Base-by-base conservation (phyloP, 2,888 invertebrate genomes). In the Eumerus sabulonum region DNA sequence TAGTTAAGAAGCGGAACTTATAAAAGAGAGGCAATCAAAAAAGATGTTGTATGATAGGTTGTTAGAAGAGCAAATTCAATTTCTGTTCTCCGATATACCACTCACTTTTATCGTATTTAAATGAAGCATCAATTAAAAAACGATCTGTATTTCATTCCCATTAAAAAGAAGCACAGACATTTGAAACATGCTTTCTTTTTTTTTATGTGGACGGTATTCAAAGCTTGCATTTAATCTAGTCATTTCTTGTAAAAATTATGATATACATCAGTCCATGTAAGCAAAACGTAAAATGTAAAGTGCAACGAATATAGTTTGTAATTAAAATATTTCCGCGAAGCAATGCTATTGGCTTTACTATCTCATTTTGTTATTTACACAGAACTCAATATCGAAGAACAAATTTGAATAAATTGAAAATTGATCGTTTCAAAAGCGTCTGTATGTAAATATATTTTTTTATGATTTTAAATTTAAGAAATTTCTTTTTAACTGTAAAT, bases 191-290 rank as follows among this genome's bases (percentile, higher is more conserved):
- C 59, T 38, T 53, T 44, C 62, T 51, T 51, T 44, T 53, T 64
- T 14, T 79, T 77, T 67, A 68, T 54, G 87, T 87, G 87, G 87
- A 87, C 87, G 87, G 87, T 86, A 84, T 84, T 86, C 85, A 85
- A 87, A 87, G 88, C 85, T 85, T 74, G 79, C 79, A 85, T 84
- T 84, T 83, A 82, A 79, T 83, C 84, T 84, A 79, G 74, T 79
- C 47, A 64, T 72, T 67, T 79, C 36, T 67, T 63, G 19, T 63
- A 72, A 38, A 51, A 67, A 57, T 57, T 14, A 73, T 48, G 54
- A 59, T 62, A 36, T 72, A 67, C 72, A 62, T 79, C 79, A 79
- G 79, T 79, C 79, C 79, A 79, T 79, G 50, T 48, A 77, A 73
- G 63, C 27, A 27, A 4, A 27, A 27, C 27, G 7, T 11, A 68